phyloP scores from a whole-genome alignment of 1,140 invertebrate genomes.

The Artemia franciscana region DNA sequence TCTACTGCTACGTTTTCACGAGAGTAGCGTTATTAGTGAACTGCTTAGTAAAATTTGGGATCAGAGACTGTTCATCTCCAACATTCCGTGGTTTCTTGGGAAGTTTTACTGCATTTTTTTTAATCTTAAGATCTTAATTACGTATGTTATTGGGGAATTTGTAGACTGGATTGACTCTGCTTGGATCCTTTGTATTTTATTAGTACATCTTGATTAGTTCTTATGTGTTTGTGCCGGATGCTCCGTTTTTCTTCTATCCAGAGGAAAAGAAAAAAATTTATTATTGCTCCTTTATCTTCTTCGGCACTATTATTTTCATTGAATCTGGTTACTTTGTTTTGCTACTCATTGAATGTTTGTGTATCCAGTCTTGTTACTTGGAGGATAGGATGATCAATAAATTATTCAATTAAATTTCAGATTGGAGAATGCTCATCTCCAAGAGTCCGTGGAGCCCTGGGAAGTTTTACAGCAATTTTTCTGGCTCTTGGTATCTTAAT shows the following conservation, averaged over 20 bases:
- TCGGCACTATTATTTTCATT: too few relatives aligned
- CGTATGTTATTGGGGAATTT: slow-evolving; percentile 26
- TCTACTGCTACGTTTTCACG: too few relatives aligned
- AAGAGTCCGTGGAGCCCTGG: slow-evolving; percentile 12
- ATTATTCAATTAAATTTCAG: too few relatives aligned
- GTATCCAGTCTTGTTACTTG: too few relatives aligned
- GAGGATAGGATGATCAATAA: too few relatives aligned
- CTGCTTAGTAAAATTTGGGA: too few relatives aligned
- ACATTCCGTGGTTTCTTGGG: slow-evolving; percentile 11
- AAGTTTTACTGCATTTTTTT: slow-evolving; percentile 9
- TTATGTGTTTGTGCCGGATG: slow-evolving; percentile 48
- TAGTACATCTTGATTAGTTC: slow-evolving; percentile 28
- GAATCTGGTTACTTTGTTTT: too few relatives aligned
- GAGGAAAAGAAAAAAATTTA: slow-evolving; percentile 28
- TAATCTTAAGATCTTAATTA: slow-evolving; percentile 30
- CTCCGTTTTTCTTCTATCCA: slow-evolving; percentile 41
- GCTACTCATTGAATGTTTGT: too few relatives aligned
- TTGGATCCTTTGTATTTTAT: slow-evolving; percentile 17
- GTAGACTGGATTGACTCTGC: slow-evolving; percentile 19
- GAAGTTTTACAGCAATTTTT: slow-evolving; percentile 9
- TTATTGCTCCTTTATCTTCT: too few relatives aligned
- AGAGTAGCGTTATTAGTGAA: too few relatives aligned
- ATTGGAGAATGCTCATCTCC: slow-evolving; percentile 10
- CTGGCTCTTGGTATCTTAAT: slow-evolving; percentile 30
- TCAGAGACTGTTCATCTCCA: slow-evolving; percentile 9